Evolutionary conservation across 2,113 vertebrate genomes (phyloP).

Genomic region (Archilochus colubris): DNA sequence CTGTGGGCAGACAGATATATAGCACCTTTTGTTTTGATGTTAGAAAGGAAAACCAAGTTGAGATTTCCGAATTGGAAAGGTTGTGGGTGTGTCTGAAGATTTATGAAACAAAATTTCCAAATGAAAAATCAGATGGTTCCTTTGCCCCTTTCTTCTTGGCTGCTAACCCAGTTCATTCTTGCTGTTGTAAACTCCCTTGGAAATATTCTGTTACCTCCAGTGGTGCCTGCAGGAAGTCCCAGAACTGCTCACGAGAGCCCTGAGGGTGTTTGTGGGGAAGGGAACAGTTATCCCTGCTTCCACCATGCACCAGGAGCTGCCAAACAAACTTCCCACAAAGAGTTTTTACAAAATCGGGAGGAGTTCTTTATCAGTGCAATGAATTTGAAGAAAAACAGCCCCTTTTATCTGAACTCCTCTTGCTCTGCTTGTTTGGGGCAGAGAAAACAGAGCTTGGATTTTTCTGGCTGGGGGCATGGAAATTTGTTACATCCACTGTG

Average conservation of each 20-base stretch:
- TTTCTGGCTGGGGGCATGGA: conserved; percentile 18
- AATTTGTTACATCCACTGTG: conserved; percentile 48
- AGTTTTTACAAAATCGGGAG: not conserved
- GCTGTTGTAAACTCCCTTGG: not conserved
- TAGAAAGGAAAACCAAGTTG: not conserved
- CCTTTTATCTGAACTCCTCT: conserved; percentile 15
- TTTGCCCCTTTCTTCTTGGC: not conserved
- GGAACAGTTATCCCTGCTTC: not conserved
- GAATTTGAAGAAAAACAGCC: not conserved
- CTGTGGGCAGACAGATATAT: not conserved
- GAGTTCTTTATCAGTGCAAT: not conserved
- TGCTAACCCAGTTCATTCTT: not conserved
- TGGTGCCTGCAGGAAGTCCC: not conserved
- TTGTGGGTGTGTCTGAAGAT: not conserved
- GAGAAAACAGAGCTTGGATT: conserved; percentile 1
- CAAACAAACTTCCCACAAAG: not conserved
- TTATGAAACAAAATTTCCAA: not conserved
- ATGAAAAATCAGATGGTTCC: not conserved
- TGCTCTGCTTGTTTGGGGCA: not conserved
- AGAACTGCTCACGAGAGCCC: not conserved
- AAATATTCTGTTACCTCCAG: not conserved
- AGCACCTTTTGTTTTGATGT: not conserved
- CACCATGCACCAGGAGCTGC: not conserved
- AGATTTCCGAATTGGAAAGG: not conserved
- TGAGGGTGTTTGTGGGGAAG: not conserved